Conservation (phyloP, 2,797 vertebrate species). For the Chaetophractus vellerosus region DNA sequence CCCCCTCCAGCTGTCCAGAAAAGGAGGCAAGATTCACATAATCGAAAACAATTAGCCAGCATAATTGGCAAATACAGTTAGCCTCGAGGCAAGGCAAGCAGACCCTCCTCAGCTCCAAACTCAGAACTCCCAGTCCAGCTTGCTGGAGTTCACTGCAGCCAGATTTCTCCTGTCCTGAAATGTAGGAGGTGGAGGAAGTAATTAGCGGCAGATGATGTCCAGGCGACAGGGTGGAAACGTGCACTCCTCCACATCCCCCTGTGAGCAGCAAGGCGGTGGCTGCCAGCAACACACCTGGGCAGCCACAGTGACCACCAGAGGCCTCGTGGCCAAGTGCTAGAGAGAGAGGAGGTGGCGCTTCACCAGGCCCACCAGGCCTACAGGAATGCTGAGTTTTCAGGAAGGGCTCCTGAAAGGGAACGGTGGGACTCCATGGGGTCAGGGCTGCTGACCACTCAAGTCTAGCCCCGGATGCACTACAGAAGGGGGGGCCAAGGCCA, state of each 20-base stretch:
- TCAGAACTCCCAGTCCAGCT: background rate
- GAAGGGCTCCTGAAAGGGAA: background rate
- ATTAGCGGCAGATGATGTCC: background rate
- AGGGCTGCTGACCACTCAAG: background rate
- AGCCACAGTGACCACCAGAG: background rate
- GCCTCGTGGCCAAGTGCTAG: background rate
- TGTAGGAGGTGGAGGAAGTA: background rate
- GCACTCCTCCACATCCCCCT: background rate
- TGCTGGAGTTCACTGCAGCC: background rate
- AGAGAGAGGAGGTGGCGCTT: background rate
- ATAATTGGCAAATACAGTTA: conserved; percentile 9
- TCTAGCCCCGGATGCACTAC: background rate
- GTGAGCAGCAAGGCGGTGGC: background rate
- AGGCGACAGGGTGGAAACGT: background rate
- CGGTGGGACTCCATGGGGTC: background rate
- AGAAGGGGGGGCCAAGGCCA: conserved; percentile 12
- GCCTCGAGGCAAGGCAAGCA: background rate
- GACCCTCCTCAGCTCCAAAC: background rate
- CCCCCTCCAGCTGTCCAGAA: background rate
- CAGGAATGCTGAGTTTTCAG: background rate
- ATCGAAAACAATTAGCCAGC: conserved; percentile 60
- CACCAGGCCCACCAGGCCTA: background rate
- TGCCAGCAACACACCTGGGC: background rate
- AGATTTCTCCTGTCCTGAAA: conserved; percentile 18
- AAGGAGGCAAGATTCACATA: background rate